Percentiles rank a stretch among this genome's conserved stretches.
Conservation (phyloP, 2,113 vertebrate species). For the Pampusana beccarii region DNA sequence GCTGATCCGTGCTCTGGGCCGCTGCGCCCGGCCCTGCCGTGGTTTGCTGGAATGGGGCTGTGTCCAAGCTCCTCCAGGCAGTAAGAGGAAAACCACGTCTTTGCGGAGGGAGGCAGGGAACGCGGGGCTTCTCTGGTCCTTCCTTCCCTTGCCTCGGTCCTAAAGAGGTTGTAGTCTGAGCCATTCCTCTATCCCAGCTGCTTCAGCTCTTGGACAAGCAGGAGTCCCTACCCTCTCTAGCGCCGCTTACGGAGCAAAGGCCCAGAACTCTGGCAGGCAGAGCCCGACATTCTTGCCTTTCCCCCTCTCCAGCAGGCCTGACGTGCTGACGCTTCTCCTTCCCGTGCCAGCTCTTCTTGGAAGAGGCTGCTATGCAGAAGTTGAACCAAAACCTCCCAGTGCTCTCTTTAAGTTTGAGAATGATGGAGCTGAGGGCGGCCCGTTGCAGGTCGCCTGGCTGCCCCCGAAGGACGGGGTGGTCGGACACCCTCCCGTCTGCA, state of each 20-base stretch:
- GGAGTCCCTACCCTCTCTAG: neutral
- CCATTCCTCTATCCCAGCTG: slow-evolving; percentile 6
- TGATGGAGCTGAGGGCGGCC: neutral
- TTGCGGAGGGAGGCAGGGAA: neutral
- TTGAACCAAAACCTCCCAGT: neutral
- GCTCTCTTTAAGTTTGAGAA: neutral
- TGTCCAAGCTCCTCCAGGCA: neutral
- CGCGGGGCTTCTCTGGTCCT: neutral
- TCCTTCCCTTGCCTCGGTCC: neutral
- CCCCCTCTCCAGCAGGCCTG: neutral
- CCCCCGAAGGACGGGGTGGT: neutral
- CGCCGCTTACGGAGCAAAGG: neutral
- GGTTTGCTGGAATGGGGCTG: neutral
- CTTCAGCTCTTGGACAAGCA: neutral
- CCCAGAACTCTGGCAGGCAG: neutral
- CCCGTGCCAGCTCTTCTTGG: neutral
- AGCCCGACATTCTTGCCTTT: neutral
- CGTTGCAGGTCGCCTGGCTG: neutral
- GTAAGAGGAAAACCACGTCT: neutral
- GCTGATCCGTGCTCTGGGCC: neutral
- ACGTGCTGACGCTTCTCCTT: neutral
- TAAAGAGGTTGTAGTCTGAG: slow-evolving; percentile 2
- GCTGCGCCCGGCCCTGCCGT: neutral
- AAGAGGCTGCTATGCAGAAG: slow-evolving; percentile 35
- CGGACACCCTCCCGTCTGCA: neutral